Evolutionary conservation across 2,888 invertebrate genomes (phyloP).

Genomic region (Troides oblongomaculatus): DNA sequence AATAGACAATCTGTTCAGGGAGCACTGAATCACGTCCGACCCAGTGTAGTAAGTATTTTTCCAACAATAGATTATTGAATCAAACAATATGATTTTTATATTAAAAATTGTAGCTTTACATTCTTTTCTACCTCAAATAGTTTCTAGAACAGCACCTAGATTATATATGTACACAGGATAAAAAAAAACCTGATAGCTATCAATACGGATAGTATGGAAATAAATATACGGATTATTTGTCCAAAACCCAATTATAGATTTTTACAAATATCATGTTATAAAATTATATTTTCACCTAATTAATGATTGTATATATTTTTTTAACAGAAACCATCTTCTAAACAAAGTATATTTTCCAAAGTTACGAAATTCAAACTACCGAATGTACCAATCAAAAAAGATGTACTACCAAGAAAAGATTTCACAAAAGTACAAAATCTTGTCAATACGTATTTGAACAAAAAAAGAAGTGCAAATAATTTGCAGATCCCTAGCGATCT

Average conservation of each 20-base stretch:
- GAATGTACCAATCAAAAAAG: slow-evolving; percentile 36
- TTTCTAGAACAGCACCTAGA: not conserved
- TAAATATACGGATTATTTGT: too few species aligned
- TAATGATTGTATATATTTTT: not conserved
- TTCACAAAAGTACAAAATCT: slow-evolving; percentile 49
- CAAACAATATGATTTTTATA: not conserved
- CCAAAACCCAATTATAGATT: too few species aligned
- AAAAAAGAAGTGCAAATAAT: slow-evolving; percentile 33
- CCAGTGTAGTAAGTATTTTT: slow-evolving; percentile 7
- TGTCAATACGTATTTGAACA: slow-evolving; percentile 46
- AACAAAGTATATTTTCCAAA: slow-evolving; percentile 35
- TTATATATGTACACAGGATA: too few species aligned
- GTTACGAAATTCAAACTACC: slow-evolving; percentile 35
- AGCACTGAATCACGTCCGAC: slow-evolving; percentile 10
- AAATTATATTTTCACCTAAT: too few species aligned
- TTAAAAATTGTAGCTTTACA: not conserved
- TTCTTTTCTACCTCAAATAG: not conserved
- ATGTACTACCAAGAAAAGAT: slow-evolving; percentile 53
- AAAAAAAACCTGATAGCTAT: too few species aligned
- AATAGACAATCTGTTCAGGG: slow-evolving; percentile 12
- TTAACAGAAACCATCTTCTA: slow-evolving; percentile 30
- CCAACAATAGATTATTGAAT: not conserved
- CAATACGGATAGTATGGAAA: too few species aligned
- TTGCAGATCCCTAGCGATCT: not conserved
- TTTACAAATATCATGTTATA: too few species aligned